phyloP scores from a whole-genome alignment of 2,797 vertebrate genomes.

The Euphonia xanthogaster region DNA sequence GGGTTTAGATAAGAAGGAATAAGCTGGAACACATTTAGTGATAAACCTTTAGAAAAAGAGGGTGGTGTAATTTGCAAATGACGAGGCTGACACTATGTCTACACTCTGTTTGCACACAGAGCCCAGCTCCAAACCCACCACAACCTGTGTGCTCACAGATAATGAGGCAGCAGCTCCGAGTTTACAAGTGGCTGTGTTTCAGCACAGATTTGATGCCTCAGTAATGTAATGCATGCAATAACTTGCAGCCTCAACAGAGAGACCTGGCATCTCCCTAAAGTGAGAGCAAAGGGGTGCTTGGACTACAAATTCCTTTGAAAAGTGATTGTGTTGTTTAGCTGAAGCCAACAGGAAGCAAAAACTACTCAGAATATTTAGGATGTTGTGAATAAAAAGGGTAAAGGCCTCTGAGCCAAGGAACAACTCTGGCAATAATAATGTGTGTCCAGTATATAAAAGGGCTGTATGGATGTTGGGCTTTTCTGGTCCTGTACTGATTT shows the following conservation, averaged over 20 bases:
- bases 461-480: background rate
- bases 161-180: background rate
- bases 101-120: fast-evolving
- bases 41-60: background rate
- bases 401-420: background rate
- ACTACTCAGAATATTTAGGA: background rate
- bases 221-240: background rate
- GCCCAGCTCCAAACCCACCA: background rate
- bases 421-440: background rate
- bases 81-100: background rate
- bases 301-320: background rate
- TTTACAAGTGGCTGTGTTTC: background rate
- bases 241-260: background rate
- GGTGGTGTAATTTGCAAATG: background rate
- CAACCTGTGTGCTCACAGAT: background rate
- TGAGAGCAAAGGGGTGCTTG: background rate
- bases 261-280: background rate
- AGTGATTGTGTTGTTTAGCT: background rate
- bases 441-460: background rate
- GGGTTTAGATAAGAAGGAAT: background rate
- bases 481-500: background rate
- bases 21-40: background rate
- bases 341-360: background rate
- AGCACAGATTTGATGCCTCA: background rate
- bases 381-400: background rate